These are phyloP conservation scores for Tortricodes alternella DNA, from an alignment of 2,888 invertebrate species.

Conservation along the genomic window DNA sequence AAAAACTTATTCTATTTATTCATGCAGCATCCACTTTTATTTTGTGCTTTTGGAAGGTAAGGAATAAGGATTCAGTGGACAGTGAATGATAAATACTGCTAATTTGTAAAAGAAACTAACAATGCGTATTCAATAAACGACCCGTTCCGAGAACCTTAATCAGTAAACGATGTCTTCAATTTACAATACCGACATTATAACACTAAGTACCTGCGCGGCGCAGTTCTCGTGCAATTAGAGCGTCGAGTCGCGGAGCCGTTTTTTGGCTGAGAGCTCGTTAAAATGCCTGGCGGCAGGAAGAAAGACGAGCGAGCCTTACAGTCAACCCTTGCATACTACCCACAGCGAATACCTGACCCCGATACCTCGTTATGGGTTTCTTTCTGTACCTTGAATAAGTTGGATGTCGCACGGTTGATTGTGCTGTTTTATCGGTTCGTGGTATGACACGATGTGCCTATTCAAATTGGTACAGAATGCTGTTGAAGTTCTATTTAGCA, in stretches of 20 bases:
- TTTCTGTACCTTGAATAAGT: constrained; percentile 27
- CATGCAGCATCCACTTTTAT: no score
- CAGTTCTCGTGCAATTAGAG: constrained; percentile 64
- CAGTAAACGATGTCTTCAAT: neutral
- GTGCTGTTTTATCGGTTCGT: neutral
- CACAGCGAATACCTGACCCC: constrained; percentile 61
- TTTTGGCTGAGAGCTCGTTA: constrained; percentile 69
- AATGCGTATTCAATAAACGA: neutral
- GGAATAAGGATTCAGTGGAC: no score
- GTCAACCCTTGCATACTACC: constrained; percentile 59
- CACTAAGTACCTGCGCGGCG: constrained; percentile 3
- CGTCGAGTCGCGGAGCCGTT: constrained; percentile 48
- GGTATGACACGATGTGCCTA: no score
- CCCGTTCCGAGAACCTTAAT: neutral
- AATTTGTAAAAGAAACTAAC: constrained; percentile 2
- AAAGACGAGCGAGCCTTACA: constrained; percentile 63
- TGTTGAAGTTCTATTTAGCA: no score
- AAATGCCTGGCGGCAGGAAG: constrained; percentile 65
- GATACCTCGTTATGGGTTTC: constrained; percentile 52
- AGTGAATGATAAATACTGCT: no score
- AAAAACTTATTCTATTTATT: no score
- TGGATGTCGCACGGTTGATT: constrained; percentile 22
- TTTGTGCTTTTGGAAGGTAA: no score
- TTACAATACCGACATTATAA: constrained; percentile 1
- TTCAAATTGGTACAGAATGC: no score